Percentiles rank a stretch among this genome's conserved stretches.
Conservation (phyloP, 2,888 invertebrate species). For the Hydraecia micacea region DNA sequence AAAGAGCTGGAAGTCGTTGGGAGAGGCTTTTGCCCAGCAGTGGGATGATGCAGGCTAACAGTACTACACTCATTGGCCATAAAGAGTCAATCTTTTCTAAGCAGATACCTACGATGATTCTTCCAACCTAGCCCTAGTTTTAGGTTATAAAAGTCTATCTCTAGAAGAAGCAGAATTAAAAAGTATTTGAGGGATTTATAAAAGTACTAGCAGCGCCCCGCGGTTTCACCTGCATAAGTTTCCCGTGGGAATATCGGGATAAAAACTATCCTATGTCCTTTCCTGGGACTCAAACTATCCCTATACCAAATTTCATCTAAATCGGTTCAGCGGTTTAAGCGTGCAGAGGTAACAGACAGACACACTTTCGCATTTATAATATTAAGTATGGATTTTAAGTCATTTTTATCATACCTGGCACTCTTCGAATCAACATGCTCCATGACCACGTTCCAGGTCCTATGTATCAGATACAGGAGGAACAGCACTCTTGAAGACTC, state of each 20-base stretch:
- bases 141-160: no score
- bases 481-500: constrained; percentile 92
- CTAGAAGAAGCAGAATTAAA: not conserved
- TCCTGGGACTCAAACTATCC: no score
- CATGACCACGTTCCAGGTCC: constrained; percentile 92
- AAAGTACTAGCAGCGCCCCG: not conserved
- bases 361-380: no score
- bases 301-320: no score
- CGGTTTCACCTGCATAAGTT: no score
- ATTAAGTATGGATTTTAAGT: not conserved
- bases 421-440: constrained; percentile 91
- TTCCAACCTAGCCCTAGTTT: not conserved
- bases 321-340: no score
- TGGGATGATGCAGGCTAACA: no score
- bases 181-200: not conserved
- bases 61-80: not conserved
- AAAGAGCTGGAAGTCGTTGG: no score
- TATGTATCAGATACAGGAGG: constrained; percentile 92
- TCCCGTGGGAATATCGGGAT: no score
- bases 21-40: no score
- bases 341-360: no score
- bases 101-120: not conserved
- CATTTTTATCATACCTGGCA: constrained; percentile 76
- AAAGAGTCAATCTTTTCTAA: not conserved
- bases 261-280: no score